A percentile compares a stretch with the other conserved stretches of the same genome.
phyloP scores from a whole-genome alignment of 2,797 vertebrate species.

The Selene dorsalis region DNA sequence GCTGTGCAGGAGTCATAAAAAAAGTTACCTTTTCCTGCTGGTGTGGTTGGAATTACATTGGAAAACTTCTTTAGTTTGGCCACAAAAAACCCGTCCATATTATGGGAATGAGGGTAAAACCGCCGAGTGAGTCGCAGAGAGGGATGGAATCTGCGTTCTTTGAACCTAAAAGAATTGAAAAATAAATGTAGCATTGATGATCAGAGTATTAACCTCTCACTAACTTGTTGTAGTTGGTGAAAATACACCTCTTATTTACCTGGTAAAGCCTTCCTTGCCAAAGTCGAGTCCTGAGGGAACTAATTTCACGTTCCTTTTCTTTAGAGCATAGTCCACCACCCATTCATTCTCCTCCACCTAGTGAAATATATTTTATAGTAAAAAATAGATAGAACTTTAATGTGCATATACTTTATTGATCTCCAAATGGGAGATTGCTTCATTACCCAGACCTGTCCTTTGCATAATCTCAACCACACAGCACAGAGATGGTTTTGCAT shows the following conservation, averaged over 20 bases:
- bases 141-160: conserved; percentile 93
- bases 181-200: background rate
- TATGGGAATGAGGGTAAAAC: conserved; percentile 97
- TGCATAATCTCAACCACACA: background rate
- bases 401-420: too few species aligned
- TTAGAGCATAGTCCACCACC: conserved; percentile 98
- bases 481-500: background rate
- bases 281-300: conserved; percentile 96
- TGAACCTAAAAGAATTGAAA: conserved; percentile 84
- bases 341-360: conserved; percentile 99
- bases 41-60: conserved; percentile 86
- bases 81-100: conserved; percentile 99
- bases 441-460: conserved; percentile 1
- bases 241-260: conserved; percentile 76
- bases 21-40: conserved; percentile 76
- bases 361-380: background rate
- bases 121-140: conserved; percentile 87
- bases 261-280: conserved; percentile 96
- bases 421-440: background rate
- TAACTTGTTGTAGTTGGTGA: background rate
- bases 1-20: background rate
- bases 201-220: conserved; percentile 12
- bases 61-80: conserved; percentile 98
- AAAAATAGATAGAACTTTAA: too few species aligned
- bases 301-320: conserved; percentile 95